Evolutionary conservation across 2,888 invertebrate genomes (phyloP).

Genomic region (Chymomyza amoena): DNA sequence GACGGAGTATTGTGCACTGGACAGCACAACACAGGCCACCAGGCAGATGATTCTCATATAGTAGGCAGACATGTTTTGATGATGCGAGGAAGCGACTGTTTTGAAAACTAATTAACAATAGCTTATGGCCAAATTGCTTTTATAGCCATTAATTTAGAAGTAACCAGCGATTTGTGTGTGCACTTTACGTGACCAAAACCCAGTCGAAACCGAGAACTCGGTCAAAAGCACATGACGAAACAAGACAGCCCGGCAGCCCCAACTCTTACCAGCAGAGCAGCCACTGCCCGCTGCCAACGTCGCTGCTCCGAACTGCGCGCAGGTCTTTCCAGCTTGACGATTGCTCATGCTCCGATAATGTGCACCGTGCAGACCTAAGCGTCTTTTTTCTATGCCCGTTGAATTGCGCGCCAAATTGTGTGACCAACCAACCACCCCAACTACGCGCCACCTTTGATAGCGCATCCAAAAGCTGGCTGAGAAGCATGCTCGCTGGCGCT

Average conservation of each 20-base stretch:
- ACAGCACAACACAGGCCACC: constrained; percentile 48
- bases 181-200: constrained; percentile 73
- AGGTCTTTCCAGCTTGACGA: neutral
- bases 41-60: constrained; percentile 48
- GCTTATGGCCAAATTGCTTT: constrained; percentile 71
- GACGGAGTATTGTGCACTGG: constrained; percentile 30
- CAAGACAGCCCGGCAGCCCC: constrained; percentile 34
- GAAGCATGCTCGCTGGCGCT: constrained; percentile 56
- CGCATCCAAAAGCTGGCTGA: constrained; percentile 32
- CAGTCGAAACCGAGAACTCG: constrained; percentile 35
- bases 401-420: constrained; percentile 54
- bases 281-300: constrained; percentile 24
- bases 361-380: neutral
- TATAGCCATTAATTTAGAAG: constrained; percentile 66
- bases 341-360: constrained; percentile 1
- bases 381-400: constrained; percentile 41
- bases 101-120: constrained; percentile 67
- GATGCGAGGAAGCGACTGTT: constrained; percentile 58
- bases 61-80: constrained; percentile 44
- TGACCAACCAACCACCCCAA: constrained; percentile 35
- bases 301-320: constrained; percentile 11
- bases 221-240: constrained; percentile 46
- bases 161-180: constrained; percentile 56
- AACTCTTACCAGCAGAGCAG: constrained; percentile 10
- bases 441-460: constrained; percentile 39